Base-by-base conservation (phyloP, 1,140 invertebrate species). In the Drosophila punjabiensis region DNA sequence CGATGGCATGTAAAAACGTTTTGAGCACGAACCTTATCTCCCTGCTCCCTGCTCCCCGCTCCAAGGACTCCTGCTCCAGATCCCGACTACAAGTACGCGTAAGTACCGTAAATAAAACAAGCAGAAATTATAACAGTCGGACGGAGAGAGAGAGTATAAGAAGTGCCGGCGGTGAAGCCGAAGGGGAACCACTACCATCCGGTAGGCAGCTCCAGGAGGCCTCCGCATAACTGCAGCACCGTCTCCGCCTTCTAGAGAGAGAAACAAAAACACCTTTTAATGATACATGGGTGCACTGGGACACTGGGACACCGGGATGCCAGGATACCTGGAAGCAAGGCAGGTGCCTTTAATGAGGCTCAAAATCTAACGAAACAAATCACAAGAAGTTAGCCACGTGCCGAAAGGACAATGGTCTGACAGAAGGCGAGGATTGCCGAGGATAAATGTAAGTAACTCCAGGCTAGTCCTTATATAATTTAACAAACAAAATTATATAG, bases 1-100 rank as follows among this genome's bases (percentile, higher is more conserved):
- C 86, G 81, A 89, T 89, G 82, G 84, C 81, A 90, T 90, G 86
- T 86, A 89, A 89, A 89, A 89, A 89, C 86, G 86, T 89, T 89
- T 89, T 89, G 79, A 89, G 86, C 86, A 89, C 86, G 86, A 89
- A 89, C 81, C 79, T 82, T 89, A 88, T 89, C 84, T 84, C 39
- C 20, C 47, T 7, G 58, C 7, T 10, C n/a, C 48, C 6, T n/a
- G 50, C 32, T 48, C 39, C 30, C 20, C 5, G 4, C 28, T 28
- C 11, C 16, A n/a, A n/a, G 62, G 33, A 56, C 7, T 47, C 45
- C 16, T 61, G 52, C 37, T 58, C 60, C 55, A 58, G 55, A 58
- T 39, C 20, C 55, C 2, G 35, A 48, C 45, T 61, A 66, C 70
- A 80, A 82, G 84, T 83, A 67, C 84, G 85, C 85, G 77, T 71